Evolutionary conservation across 2,113 vertebrate genomes (phyloP).

Genomic region (Geococcyx californianus): DNA sequence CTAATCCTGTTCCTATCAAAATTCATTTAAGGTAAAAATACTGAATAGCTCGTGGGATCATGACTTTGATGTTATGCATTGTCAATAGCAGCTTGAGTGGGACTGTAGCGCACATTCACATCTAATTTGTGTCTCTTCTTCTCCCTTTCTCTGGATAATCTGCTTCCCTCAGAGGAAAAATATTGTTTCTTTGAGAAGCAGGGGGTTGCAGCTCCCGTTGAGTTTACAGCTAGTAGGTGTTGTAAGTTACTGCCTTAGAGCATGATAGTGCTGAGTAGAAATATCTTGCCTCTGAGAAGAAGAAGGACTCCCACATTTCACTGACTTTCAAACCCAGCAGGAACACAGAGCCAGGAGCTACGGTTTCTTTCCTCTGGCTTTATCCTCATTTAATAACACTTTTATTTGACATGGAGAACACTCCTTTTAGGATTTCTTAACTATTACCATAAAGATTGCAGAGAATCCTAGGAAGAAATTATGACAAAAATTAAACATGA

Average conservation of each 20-base stretch:
- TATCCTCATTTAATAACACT: neutral
- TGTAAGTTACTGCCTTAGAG: neutral
- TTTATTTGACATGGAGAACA: neutral
- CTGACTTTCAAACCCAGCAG: neutral
- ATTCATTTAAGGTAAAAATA: slow-evolving; percentile 8
- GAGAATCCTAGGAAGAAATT: neutral
- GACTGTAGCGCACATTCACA: neutral
- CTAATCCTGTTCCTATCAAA: neutral
- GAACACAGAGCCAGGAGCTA: neutral
- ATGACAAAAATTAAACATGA: neutral
- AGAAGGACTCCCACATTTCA: neutral
- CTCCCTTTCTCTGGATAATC: neutral
- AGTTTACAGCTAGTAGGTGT: slow-evolving; percentile 21
- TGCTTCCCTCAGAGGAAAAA: neutral
- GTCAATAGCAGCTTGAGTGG: neutral
- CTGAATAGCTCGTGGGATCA: neutral
- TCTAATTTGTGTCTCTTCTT: neutral
- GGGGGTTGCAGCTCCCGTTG: neutral
- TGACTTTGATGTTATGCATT: neutral
- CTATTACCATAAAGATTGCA: neutral
- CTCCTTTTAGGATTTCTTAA: neutral
- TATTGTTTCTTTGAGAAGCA: neutral
- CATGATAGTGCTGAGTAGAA: neutral
- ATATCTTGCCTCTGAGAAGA: neutral
- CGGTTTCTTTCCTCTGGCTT: neutral